Percentiles rank a stretch among this genome's conserved stretches.
Evolutionary conservation across 2,113 vertebrate species (phyloP).

Genomic region (Lycaon pictus): DNA sequence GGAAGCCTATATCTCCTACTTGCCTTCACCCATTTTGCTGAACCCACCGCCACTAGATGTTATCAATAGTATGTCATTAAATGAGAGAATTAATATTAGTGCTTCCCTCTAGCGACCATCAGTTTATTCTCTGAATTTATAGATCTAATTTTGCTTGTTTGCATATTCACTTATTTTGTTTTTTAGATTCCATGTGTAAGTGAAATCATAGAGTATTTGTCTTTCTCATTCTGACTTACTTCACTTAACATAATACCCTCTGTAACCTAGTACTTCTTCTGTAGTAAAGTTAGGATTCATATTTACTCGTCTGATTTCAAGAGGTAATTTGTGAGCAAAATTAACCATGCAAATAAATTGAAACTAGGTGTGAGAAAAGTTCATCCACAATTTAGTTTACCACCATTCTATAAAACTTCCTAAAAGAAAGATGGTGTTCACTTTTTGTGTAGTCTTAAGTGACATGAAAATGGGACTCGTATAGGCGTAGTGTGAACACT

Average conservation of each 20-base stretch:
- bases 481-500: not conserved
- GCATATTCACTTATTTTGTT: not conserved
- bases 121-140: not conserved
- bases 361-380: not conserved
- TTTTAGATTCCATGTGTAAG: not conserved
- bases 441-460: not conserved
- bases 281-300: constrained; percentile 6
- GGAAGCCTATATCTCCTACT: not conserved
- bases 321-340: constrained; percentile 1
- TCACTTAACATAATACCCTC: not conserved
- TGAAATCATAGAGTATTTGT: not conserved
- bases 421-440: not conserved
- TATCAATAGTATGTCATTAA: not conserved
- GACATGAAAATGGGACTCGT: not conserved
- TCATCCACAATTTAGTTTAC: not conserved
- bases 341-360: not conserved
- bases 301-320: not conserved
- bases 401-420: not conserved
- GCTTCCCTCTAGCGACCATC: not conserved
- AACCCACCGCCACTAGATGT: not conserved
- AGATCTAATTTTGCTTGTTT: not conserved
- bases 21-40: not conserved
- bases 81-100: not conserved
- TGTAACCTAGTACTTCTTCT: not conserved
- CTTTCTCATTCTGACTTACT: not conserved